A percentile compares a stretch with the other conserved stretches of the same genome.
Conservation (phyloP, 1,140 invertebrate genomes). For the Nasonia vitripennis region DNA sequence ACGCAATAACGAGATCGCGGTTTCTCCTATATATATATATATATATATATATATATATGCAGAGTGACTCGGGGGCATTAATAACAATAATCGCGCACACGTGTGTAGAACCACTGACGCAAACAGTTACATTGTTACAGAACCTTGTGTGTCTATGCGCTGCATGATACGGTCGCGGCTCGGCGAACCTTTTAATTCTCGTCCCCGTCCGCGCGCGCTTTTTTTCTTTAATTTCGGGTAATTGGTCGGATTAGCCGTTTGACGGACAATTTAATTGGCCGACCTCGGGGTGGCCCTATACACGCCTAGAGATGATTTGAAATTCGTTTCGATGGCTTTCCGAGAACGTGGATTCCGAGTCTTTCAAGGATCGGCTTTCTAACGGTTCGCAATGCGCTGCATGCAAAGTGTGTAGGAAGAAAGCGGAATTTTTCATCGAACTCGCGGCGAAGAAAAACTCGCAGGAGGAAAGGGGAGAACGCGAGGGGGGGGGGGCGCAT, state of each 20-base stretch:
- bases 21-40: neutral
- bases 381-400: neutral
- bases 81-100: conserved; percentile 11
- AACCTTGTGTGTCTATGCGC: too few relatives aligned
- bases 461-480: neutral
- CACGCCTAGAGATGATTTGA: too few relatives aligned
- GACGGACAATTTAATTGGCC: conserved; percentile 23
- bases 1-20: conserved; percentile 31
- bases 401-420: neutral
- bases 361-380: too few relatives aligned
- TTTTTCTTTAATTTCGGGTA: neutral
- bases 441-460: neutral
- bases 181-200: neutral
- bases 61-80: neutral
- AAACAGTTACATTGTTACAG: neutral
- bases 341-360: neutral
- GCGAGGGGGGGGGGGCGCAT: neutral
- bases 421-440: neutral
- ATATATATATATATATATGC: too few relatives aligned
- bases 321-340: neutral
- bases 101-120: neutral
- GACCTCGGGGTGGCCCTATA: neutral
- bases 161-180: neutral
- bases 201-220: neutral
- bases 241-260: neutral